Evolutionary conservation across 2,888 invertebrate species (phyloP), one percentile per base, ranked within the genome.

Genomic region (Balanococcus diminutus): DNA sequence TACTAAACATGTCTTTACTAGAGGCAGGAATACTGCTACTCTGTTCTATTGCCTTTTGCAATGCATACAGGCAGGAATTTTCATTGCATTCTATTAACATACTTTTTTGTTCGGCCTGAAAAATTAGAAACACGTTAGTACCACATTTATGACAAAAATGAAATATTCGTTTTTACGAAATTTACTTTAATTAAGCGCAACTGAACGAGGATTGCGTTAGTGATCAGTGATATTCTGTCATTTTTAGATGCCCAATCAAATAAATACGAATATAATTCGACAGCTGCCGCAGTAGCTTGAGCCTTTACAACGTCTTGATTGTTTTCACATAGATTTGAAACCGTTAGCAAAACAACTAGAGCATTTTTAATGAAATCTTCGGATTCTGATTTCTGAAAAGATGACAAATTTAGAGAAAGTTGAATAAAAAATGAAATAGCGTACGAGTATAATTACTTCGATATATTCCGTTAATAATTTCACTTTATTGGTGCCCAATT

Each of bases 131-230:
- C 11, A 31, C 1, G 32, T 31, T 61, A 28, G 1, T n/a, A 82
- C 16, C 0, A 11, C 22, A 9, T 56, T 6, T 14, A 31, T 9
- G 16, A 31, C 1, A 19, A 81, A 81, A 22, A 19, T 46, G 4
- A 46, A 46, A 46, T 56, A 56, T 4, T 51, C 14, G 8, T 2
- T 42, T 42, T 16, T 16, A 11, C n/a, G 19, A 19, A 19, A 51
- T 19, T 51, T 90, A 95, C 95, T 92, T 96, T 96, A 61, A 95
- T 92, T 3, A 95, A 90, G 0, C 93, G 94, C 16, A 95, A 90
- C 82, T 93, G 92, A 0, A 93, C 91, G 25, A 95, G 90, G 88
- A 95, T 89, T 5, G 91, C 90, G 89, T 95, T 95, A 42, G 93
- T 93, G 5, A 94, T 90, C 22, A 91, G 88, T 88, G 93, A 92